Evolutionary conservation across 2,113 vertebrate genomes (phyloP).

Genomic region (Clupea harengus): DNA sequence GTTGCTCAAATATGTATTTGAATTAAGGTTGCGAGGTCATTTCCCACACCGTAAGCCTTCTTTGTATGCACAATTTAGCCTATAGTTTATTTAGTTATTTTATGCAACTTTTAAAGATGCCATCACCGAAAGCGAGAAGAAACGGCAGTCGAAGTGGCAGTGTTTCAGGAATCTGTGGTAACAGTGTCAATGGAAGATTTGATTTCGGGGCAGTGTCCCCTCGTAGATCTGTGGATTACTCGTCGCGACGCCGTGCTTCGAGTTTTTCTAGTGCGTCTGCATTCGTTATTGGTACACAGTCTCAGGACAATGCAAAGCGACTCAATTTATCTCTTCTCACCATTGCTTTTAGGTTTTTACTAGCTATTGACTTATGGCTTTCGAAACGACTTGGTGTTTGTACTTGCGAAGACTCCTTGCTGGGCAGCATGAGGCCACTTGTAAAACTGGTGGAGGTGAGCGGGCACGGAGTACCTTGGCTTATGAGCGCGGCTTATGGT

Average conservation of each 20-base stretch:
- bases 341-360: constrained; percentile 82
- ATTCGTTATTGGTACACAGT: constrained; percentile 41
- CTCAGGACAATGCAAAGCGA: constrained; percentile 79
- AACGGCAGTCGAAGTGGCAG: constrained; percentile 57
- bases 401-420: constrained; percentile 80
- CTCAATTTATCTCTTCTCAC: constrained; percentile 83
- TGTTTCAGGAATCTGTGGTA: constrained; percentile 40
- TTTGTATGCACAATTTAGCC: not conserved
- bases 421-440: constrained; percentile 81
- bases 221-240: constrained; percentile 67
- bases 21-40: not conserved
- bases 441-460: constrained; percentile 87
- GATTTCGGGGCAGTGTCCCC: constrained; percentile 64
- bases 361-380: constrained; percentile 87
- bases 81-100: not conserved
- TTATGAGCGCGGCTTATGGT: constrained; percentile 78
- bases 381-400: constrained; percentile 87
- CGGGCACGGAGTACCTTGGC: constrained; percentile 83
- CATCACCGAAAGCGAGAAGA: constrained; percentile 54
- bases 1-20: too few species aligned
- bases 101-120: constrained; percentile 49
- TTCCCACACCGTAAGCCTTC: not conserved
- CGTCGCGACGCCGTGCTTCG: constrained; percentile 72
- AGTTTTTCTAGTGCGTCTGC: constrained; percentile 58
- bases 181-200: constrained; percentile 48